Evolutionary conservation across 2,888 invertebrate species (phyloP).

Genomic region (Sturmia bella): DNA sequence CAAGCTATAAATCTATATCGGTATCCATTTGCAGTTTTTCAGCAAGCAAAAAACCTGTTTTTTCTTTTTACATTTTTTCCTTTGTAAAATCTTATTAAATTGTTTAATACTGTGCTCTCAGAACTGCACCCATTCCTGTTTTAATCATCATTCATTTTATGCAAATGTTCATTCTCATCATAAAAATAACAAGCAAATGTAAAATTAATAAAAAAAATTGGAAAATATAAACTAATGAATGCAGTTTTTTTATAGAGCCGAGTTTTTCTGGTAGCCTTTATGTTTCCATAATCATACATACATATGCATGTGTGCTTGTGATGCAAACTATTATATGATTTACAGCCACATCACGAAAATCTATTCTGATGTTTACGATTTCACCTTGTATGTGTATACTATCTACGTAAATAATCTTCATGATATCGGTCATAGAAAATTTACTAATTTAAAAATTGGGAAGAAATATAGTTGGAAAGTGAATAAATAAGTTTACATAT

Average conservation of each 20-base stretch:
- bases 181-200: constrained; percentile 71
- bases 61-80: constrained; percentile 26
- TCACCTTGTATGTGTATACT: too few relatives aligned
- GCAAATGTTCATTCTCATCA: constrained; percentile 61
- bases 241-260: neutral
- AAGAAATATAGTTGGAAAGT: too few relatives aligned
- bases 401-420: too few relatives aligned
- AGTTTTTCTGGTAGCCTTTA: too few relatives aligned
- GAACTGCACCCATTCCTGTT: constrained; percentile 34
- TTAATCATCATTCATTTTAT: constrained; percentile 61
- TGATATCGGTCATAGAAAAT: too few relatives aligned
- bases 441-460: too few relatives aligned
- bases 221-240: constrained; percentile 34
- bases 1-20: constrained; percentile 6
- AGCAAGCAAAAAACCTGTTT: constrained; percentile 5
- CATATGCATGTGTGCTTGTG: too few relatives aligned
- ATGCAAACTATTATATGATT: too few relatives aligned
- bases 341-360: too few relatives aligned
- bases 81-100: constrained; percentile 26
- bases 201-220: constrained; percentile 70
- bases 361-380: too few relatives aligned
- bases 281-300: too few relatives aligned
- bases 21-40: constrained; percentile 2
- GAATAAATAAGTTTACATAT: too few relatives aligned
- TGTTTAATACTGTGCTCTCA: constrained; percentile 34